These are phyloP conservation scores for Halcyon badia DNA, from an alignment of 2,797 vertebrate genomes.

Conservation along the genomic window DNA sequence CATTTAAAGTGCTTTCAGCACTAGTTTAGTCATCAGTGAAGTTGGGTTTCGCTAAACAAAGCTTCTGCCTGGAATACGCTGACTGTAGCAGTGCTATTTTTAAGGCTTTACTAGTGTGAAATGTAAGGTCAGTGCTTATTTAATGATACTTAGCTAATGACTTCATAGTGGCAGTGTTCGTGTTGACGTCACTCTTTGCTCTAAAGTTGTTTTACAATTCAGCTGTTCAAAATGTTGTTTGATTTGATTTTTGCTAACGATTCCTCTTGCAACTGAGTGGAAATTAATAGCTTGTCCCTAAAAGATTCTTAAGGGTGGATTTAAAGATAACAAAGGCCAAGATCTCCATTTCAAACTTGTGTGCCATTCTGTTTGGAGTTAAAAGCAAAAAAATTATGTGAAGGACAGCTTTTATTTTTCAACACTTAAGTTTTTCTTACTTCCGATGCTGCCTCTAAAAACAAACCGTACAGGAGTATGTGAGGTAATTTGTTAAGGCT, in stretches of 20 bases:
- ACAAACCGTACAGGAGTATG: background rate
- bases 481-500: background rate
- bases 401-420: background rate
- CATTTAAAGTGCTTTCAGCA: slow-evolving; percentile 23
- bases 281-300: background rate
- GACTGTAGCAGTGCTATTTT: slow-evolving; percentile 35
- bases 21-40: slow-evolving; percentile 2
- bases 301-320: background rate
- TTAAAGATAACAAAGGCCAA: background rate
- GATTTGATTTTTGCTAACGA: background rate
- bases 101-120: slow-evolving; percentile 1
- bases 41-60: slow-evolving; percentile 48
- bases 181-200: background rate
- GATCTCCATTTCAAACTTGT: background rate
- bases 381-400: background rate
- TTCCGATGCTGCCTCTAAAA: background rate
- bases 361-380: background rate
- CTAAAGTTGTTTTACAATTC: background rate
- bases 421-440: background rate
- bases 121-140: slow-evolving; percentile 17
- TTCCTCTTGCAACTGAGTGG: background rate
- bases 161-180: background rate
- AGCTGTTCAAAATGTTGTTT: background rate
- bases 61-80: slow-evolving; percentile 19
- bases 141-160: background rate